These are phyloP conservation scores for Agraylea sexmaculata DNA, from an alignment of 1,140 invertebrate species.

Conservation along the genomic window DNA sequence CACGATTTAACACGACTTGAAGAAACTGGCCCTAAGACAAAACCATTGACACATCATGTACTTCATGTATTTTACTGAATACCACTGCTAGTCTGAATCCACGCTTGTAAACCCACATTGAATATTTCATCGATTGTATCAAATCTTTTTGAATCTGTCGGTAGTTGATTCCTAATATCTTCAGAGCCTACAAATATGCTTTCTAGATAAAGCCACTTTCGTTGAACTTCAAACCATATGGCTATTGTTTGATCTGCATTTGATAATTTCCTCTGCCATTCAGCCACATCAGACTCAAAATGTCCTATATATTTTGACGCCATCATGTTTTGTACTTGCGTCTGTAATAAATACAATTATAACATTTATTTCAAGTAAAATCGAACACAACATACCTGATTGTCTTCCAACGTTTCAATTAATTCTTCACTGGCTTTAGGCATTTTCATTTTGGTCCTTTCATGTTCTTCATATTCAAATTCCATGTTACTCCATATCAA, in stretches of 20 bases:
- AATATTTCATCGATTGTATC: constrained; percentile 80
- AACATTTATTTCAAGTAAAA: not conserved
- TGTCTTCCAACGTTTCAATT: constrained; percentile 88
- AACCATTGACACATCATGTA: not conserved
- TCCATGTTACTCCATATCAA: constrained; percentile 72
- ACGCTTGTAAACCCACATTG: constrained; percentile 61
- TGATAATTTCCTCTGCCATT: constrained; percentile 83
- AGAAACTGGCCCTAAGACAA: too few relatives aligned
- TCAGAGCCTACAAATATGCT: constrained; percentile 94
- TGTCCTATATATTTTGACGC: constrained; percentile 84
- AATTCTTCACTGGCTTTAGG: constrained; percentile 76
- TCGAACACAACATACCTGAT: constrained; percentile 54
- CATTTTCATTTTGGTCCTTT: constrained; percentile 64
- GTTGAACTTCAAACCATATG: constrained; percentile 86
- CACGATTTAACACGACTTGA: too few relatives aligned
- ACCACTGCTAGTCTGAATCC: constrained; percentile 1
- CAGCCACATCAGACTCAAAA: constrained; percentile 72
- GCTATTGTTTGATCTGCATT: constrained; percentile 76
- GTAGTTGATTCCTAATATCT: constrained; percentile 84
- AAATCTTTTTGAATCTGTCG: constrained; percentile 84
- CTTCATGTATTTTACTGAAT: not conserved
- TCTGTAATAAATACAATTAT: constrained; percentile 22
- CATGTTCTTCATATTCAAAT: constrained; percentile 71
- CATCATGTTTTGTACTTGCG: constrained; percentile 81
- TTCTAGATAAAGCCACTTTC: constrained; percentile 89